Evolutionary conservation across 2,888 invertebrate genomes (phyloP), one percentile per base, ranked within the genome.

Genomic region (Acrobeloides nanus): DNA sequence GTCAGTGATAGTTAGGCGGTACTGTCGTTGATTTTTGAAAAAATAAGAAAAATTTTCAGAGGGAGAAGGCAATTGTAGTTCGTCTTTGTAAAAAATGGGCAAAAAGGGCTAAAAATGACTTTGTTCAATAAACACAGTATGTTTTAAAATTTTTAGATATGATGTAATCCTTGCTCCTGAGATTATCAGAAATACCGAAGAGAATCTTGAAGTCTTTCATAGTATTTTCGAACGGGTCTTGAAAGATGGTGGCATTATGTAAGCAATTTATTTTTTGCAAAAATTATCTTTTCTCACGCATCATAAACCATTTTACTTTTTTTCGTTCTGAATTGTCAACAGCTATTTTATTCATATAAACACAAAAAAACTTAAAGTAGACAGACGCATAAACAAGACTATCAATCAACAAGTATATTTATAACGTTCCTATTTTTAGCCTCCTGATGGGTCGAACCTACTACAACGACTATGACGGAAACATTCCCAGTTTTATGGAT

Each of bases 131-230:
- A n/a, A n/a, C n/a, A n/a, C n/a, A n/a, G n/a, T n/a, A n/a, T n/a
- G n/a, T n/a, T n/a, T n/a, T n/a, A n/a, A n/a, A n/a, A n/a, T n/a
- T 18, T n/a, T 17, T 23, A 53, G 51, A 31, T 69, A 56, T 55
- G 69, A 69, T 38, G 57, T 68, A 29, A 66, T 69, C 34, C 43
- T 69, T 35, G 68, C 66, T 3, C 61, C 66, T 5, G 69, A 69
- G 44, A 42, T 68, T 21, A 47, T 69, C 29, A 62, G 60, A 46
- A 55, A 61, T 17, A 47, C 50, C 37, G 55, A 55, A 26, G 43
- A 46, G 6, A 58, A 66, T 12, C 66, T 62, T 42, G 61, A 65
- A 18, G 32, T 45, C 2, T 46, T 69, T 10, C 66, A 68, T 34
- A 61, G 61, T 3, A 53, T 68, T 37, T 46, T 69, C 18, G 53